Conservation (phyloP, 2,113 vertebrate genomes). For the Trichechus manatus region DNA sequence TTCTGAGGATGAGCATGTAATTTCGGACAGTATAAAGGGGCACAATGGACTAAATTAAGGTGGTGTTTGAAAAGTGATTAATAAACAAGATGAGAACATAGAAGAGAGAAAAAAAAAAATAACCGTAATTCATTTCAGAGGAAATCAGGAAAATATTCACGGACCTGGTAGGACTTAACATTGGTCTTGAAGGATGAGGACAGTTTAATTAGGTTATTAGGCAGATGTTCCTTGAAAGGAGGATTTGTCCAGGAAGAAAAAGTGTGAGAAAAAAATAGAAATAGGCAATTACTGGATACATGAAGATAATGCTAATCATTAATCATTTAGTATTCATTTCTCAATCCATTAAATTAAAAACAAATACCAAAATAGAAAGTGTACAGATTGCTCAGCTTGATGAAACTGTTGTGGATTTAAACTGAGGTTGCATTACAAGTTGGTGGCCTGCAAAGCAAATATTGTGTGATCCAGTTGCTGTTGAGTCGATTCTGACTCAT, state of each 20-base stretch:
- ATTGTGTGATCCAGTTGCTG: neutral
- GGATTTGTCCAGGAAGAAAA: neutral
- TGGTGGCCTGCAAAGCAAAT: neutral
- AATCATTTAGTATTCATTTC: neutral
- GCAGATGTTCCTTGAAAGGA: neutral
- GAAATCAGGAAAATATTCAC: neutral
- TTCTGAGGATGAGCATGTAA: neutral
- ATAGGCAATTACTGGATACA: neutral
- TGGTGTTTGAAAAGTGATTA: neutral
- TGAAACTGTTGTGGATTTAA: neutral
- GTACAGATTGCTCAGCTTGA: neutral
- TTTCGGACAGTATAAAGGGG: neutral
- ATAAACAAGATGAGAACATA: neutral
- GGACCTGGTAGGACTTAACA: neutral
- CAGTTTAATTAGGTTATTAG: neutral
- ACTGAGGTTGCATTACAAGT: neutral
- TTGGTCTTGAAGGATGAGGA: neutral
- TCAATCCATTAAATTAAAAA: neutral
- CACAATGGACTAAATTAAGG: neutral
- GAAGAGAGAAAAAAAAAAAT: neutral
- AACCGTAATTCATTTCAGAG: neutral
- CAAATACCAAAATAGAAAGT: neutral
- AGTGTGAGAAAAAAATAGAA: neutral
- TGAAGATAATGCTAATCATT: neutral
- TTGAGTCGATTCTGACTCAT: neutral